These are phyloP conservation scores for Drosophila willistoni DNA, from an alignment of 1,140 invertebrate species.

Conservation along the genomic window DNA sequence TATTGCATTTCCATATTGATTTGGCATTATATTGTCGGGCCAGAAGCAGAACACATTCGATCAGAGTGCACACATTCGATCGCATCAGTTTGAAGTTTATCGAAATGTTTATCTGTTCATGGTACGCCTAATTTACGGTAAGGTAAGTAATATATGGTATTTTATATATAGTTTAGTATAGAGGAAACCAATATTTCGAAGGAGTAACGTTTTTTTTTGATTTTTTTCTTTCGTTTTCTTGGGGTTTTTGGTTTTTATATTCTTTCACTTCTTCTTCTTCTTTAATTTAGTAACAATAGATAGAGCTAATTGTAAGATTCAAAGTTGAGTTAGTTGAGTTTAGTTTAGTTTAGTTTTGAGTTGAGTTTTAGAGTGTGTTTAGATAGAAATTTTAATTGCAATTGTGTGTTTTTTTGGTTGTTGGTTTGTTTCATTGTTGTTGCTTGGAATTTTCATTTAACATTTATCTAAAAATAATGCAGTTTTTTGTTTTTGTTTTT, in stretches of 20 bases:
- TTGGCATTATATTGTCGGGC: conserved; percentile 54
- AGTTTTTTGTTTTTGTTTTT: background rate
- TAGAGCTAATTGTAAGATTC: conserved; percentile 8
- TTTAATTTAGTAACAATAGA: conserved; percentile 36
- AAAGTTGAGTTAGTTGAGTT: conserved; percentile 15
- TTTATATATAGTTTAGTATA: conserved; percentile 9
- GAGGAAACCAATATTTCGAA: conserved; percentile 66
- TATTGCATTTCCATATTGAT: conserved; percentile 1
- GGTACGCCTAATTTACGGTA: background rate
- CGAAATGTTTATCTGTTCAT: background rate
- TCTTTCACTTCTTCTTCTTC: background rate
- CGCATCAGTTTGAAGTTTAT: background rate
- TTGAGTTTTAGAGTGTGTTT: background rate
- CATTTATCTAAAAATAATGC: conserved; percentile 76
- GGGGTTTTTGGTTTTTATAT: no score
- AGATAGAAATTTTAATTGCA: conserved; percentile 20
- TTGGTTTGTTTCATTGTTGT: background rate
- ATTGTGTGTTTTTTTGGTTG: conserved; percentile 12
- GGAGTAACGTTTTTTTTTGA: conserved; percentile 26
- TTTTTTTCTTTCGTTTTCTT: background rate
- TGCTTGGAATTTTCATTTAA: conserved; percentile 29
- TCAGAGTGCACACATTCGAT: conserved; percentile 38
- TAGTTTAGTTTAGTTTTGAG: conserved; percentile 16
- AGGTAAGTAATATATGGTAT: background rate
- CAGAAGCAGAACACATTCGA: conserved; percentile 19